phyloP scores from a whole-genome alignment of 2,113 vertebrate species.

The Chauna torquata region DNA sequence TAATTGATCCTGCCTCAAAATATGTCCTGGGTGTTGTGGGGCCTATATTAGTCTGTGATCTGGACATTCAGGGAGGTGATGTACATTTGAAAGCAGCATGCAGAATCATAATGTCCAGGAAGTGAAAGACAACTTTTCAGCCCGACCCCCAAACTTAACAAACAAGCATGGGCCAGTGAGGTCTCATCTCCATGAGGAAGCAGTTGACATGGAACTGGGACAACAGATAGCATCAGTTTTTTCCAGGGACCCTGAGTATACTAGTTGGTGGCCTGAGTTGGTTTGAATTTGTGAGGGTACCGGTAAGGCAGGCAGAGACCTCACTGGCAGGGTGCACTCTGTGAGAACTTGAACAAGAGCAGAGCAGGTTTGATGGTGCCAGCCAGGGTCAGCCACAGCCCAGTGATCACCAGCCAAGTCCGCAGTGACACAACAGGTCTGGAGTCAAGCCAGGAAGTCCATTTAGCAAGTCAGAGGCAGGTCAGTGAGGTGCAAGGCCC shows the following conservation, averaged over 20 bases:
- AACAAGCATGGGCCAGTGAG: not conserved
- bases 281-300: not conserved
- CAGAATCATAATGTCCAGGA: not conserved
- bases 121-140: not conserved
- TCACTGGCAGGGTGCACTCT: not conserved
- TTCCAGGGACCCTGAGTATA: not conserved
- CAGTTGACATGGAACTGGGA: not conserved
- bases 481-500: not conserved
- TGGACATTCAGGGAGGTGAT: not conserved
- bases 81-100: not conserved
- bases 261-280: not conserved
- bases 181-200: not conserved
- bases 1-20: not conserved
- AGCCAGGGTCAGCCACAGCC: not conserved
- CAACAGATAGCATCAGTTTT: not conserved
- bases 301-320: not conserved
- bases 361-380: not conserved
- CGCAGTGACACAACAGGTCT: not conserved
- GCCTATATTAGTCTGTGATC: not conserved
- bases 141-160: not conserved
- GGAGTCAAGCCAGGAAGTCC: not conserved
- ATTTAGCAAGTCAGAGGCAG: not conserved
- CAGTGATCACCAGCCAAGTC: not conserved
- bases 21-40: not conserved
- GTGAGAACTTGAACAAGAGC: not conserved